Evolutionary conservation across 2,888 invertebrate genomes (phyloP).

Genomic region (Noctua janthe): DNA sequence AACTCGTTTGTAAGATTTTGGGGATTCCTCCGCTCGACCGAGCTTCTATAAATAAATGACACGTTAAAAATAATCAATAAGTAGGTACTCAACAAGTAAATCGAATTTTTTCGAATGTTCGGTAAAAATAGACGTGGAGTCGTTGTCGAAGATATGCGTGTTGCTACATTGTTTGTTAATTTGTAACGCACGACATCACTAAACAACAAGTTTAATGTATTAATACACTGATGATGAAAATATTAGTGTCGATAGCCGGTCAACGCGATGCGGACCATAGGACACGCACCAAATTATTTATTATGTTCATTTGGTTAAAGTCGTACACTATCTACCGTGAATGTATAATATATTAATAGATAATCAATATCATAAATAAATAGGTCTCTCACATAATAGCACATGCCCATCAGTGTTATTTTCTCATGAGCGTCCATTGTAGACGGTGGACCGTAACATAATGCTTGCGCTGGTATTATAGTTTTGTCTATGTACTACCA

Average conservation of each 20-base stretch:
- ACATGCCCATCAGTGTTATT: background rate
- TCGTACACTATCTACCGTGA: background rate
- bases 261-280: constrained; percentile 12
- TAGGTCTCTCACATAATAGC: background rate
- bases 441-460: background rate
- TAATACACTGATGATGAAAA: constrained; percentile 20
- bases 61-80: background rate
- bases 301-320: background rate
- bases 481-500: background rate
- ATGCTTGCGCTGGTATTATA: background rate
- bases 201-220: constrained; percentile 22
- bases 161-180: constrained; percentile 27
- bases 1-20: background rate
- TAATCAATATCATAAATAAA: constrained; percentile 4
- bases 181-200: constrained; percentile 12
- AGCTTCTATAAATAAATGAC: background rate
- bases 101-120: background rate
- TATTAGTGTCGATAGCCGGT: constrained; percentile 19
- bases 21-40: background rate
- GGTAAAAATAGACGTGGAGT: background rate
- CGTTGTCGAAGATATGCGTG: background rate
- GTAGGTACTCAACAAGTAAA: background rate
- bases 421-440: background rate
- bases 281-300: background rate
- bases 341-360: constrained; percentile 20